These are phyloP conservation scores for Abrostola triplasia DNA, from an alignment of 2,888 invertebrate genomes.

Conservation along the genomic window DNA sequence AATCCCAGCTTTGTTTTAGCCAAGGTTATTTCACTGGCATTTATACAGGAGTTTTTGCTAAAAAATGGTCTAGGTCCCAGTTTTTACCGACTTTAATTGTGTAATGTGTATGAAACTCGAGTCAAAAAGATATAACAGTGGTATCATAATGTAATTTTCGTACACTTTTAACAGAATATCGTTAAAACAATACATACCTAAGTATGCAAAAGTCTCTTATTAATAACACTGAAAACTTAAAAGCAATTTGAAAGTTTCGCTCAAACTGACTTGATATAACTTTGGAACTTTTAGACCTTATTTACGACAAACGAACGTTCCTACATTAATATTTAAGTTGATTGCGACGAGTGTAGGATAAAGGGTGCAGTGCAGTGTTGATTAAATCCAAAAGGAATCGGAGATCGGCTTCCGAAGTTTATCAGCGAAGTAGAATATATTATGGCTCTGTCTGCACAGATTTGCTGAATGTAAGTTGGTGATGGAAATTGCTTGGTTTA, in stretches of 20 bases:
- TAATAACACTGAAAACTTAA: constrained; percentile 68
- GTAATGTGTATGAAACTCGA: background rate
- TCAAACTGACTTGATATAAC: constrained; percentile 51
- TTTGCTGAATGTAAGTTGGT: constrained; percentile 18
- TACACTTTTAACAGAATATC: too few relatives aligned
- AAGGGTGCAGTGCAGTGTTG: constrained; percentile 31
- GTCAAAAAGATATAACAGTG: background rate
- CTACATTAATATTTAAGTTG: constrained; percentile 48
- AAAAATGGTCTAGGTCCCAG: background rate
- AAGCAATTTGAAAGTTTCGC: constrained; percentile 65
- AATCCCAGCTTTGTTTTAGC: constrained; percentile 19
- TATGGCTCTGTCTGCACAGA: constrained; percentile 23
- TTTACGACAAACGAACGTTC: constrained; percentile 49
- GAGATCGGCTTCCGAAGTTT: constrained; percentile 23
- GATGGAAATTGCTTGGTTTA: constrained; percentile 7
- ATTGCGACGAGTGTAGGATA: constrained; percentile 31
- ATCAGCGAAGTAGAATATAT: constrained; percentile 14
- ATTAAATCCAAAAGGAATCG: constrained; percentile 25
- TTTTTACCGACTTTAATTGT: background rate
- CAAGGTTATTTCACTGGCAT: constrained; percentile 10
- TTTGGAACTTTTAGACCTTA: constrained; percentile 28
- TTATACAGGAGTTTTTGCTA: constrained; percentile 11
- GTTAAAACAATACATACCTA: background rate
- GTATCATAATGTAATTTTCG: too few relatives aligned
- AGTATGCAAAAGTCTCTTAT: constrained; percentile 50